phyloP scores from a whole-genome alignment of 2,888 invertebrate species.

The Agapetus fuscipes region DNA sequence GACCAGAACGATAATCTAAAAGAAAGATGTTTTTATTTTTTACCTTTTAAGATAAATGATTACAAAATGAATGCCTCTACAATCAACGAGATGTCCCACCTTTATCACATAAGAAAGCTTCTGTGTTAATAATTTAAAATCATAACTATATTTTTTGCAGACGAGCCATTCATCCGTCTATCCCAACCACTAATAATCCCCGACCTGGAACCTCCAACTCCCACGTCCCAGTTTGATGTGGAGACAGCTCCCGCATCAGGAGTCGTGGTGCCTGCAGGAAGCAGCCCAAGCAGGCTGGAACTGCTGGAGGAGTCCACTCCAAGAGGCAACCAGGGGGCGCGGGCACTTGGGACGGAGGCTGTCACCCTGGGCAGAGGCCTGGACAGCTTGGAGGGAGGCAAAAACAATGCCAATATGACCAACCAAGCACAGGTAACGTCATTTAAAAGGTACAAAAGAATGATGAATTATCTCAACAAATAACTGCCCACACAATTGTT shows the following conservation, averaged over 20 bases:
- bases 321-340: not conserved
- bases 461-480: too few species aligned
- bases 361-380: conserved; percentile 23
- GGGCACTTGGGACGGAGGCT: not conserved
- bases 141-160: conserved; percentile 25
- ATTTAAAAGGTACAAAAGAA: too few species aligned
- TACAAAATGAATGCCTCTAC: too few species aligned
- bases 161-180: conserved; percentile 36
- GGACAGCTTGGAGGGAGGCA: conserved; percentile 30
- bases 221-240: not conserved
- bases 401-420: conserved; percentile 4
- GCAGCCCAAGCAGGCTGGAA: conserved; percentile 1
- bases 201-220: too few species aligned
- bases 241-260: too few species aligned
- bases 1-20: too few species aligned
- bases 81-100: too few species aligned
- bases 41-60: too few species aligned
- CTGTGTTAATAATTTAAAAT: too few species aligned
- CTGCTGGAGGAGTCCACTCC: not conserved
- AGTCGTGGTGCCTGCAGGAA: not conserved
- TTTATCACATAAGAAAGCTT: too few species aligned
- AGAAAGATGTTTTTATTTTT: too few species aligned
- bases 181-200: conserved; percentile 29
- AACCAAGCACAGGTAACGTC: conserved; percentile 8
- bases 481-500: too few species aligned